phyloP scores from a whole-genome alignment of 1,140 invertebrate genomes.

The Drosophila takahashii region DNA sequence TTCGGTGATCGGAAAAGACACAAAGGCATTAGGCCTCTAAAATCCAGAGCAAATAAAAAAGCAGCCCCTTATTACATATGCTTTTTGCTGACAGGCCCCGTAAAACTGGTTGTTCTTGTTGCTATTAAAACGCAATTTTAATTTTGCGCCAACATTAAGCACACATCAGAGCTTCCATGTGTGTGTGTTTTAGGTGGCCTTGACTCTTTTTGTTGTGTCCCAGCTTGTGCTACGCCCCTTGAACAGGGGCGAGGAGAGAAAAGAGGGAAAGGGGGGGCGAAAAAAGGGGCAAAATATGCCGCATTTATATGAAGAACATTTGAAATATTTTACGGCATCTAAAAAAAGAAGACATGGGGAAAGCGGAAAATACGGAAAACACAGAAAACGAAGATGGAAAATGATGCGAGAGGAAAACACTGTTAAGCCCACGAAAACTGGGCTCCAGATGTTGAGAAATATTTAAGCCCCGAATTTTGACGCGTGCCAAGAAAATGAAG shows the following conservation, averaged over 20 bases:
- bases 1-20: background rate
- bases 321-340: constrained; percentile 42
- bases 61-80: constrained; percentile 16
- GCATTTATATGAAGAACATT: constrained; percentile 45
- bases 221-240: constrained; percentile 15
- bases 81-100: constrained; percentile 3
- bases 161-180: constrained; percentile 23
- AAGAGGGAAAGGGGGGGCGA: too few species aligned
- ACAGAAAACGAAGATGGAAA: constrained; percentile 32
- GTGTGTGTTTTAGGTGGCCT: constrained; percentile 32
- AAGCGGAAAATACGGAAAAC: background rate
- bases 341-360: constrained; percentile 3
- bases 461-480: constrained; percentile 57
- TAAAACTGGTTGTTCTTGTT: constrained; percentile 27
- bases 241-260: too few species aligned
- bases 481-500: constrained; percentile 30
- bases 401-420: constrained; percentile 8
- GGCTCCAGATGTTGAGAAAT: constrained; percentile 29
- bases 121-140: constrained; percentile 67
- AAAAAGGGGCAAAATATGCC: constrained; percentile 41
- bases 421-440: constrained; percentile 8
- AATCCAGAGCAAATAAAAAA: too few species aligned
- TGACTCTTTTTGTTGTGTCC: constrained; percentile 57
- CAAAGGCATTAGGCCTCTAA: constrained; percentile 8
- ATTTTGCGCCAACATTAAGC: constrained; percentile 59